Base-by-base conservation (phyloP, 2,113 vertebrate genomes). In the Rhabdornis inornatus region DNA sequence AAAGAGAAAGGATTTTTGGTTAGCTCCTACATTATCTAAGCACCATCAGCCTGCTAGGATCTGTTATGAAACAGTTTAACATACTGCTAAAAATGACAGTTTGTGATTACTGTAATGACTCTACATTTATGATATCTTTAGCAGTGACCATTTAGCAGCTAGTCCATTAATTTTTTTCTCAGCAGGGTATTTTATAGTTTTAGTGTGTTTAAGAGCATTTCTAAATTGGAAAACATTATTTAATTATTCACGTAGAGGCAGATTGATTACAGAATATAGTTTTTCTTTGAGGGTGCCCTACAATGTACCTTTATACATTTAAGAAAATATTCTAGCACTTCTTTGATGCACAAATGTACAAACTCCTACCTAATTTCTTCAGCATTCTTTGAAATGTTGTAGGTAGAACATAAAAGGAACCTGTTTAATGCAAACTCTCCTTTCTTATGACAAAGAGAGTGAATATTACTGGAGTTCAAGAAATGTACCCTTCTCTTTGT, bases 361-460 rank as follows among this genome's bases (percentile, higher is more conserved):
- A 95, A 91, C 69, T 94, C 59, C 95, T 87, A 95, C 82, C 87
- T 91, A 86, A 87, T 92, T 92, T 93, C 90, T 84, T 92, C 33
- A 6, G 69, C 28, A 77, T 49, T 95, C 93, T 96, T 94, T 94
- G 90, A 96, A 96, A 94, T 87, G 82, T 92, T 93, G 87, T 87
- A 93, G 72, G 77, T 85, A 92, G 92, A 90, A 94, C 87, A 95
- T 94, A 93, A 96, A 95, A 91, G 83, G 59, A 56, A 93, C 61
- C 75, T 86, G 57, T 87, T 94, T 85, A 83, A 86, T 92, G 78
- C 63, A 78, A 95, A 93, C 72, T 84, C 86, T 94, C 39, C 22
- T 94, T 75, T 94, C 40, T 92, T 81, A 80, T 63, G 85, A 97
- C 75, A 96, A 89, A 94, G 75, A 70, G 27, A 84, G 19, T 35